A percentile compares a stretch with the other conserved stretches of the same genome.
Conservation (phyloP, 2,888 invertebrate species). For the Stegophylla sp. region DNA sequence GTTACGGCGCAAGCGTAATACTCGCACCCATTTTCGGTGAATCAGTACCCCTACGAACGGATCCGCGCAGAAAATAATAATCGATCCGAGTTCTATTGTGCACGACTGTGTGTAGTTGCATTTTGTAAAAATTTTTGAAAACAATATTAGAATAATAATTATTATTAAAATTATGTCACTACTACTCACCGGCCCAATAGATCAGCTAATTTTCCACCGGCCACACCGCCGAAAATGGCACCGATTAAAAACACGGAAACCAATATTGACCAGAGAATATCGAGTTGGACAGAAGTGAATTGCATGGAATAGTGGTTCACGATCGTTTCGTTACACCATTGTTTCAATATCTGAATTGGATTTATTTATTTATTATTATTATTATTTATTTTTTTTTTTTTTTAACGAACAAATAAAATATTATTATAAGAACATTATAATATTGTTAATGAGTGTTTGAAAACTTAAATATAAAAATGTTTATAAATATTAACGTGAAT, state of each 20-base stretch:
- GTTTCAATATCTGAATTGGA: slow-evolving; percentile 72
- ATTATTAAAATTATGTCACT: background rate
- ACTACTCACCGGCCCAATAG: slow-evolving; percentile 72
- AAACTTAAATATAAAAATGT: no score
- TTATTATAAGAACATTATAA: no score
- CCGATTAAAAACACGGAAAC: slow-evolving; percentile 91
- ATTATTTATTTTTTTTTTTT: background rate
- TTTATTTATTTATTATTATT: background rate
- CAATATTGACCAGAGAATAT: slow-evolving; percentile 76
- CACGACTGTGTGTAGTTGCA: no score
- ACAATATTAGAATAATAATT: slow-evolving; percentile 1
- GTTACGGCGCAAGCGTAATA: slow-evolving; percentile 62
- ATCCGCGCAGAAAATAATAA: background rate
- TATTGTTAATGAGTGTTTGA: no score
- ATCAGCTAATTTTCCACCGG: slow-evolving; percentile 81
- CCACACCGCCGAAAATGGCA: slow-evolving; percentile 84
- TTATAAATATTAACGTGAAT: no score
- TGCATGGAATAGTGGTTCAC: slow-evolving; percentile 69
- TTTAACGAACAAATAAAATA: no score
- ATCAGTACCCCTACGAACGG: background rate
- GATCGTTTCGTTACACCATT: slow-evolving; percentile 78
- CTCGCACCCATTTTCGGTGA: slow-evolving; percentile 7
- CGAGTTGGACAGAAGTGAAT: slow-evolving; percentile 66
- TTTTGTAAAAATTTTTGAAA: no score
- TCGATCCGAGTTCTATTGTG: background rate